phyloP scores from a whole-genome alignment of 53 echinoderm and acorn worm genomes.

The Mesocentrotus franciscanus region DNA sequence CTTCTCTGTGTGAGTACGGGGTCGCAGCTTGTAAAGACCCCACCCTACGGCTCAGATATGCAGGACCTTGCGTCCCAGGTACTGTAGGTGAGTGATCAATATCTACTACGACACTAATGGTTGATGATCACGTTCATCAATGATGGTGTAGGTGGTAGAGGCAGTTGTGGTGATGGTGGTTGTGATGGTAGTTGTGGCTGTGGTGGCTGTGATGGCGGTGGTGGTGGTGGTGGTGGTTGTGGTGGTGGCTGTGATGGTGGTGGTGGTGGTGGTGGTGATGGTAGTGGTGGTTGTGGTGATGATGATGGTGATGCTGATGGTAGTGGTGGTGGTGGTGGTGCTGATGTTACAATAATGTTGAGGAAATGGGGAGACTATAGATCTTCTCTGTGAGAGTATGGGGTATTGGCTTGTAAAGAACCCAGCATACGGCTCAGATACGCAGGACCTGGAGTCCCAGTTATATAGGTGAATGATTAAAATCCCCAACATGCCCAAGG shows the following conservation, averaged over 20 bases:
- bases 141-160: neutral
- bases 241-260: neutral
- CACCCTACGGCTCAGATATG: constrained; percentile 60
- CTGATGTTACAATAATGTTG: neutral
- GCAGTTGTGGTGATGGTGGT: neutral
- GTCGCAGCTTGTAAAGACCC: constrained; percentile 69
- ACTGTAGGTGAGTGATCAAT: constrained; percentile 51
- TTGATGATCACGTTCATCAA: neutral
- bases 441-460: no score
- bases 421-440: no score
- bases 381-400: no score
- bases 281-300: neutral
- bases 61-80: constrained; percentile 69
- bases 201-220: neutral
- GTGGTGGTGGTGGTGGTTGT: neutral
- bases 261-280: neutral
- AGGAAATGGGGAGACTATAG: no score
- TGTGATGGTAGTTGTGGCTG: neutral
- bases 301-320: neutral
- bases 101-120: neutral
- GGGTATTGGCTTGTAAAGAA: no score
- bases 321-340: neutral
- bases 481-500: no score
- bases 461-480: no score
- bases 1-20: constrained; percentile 71